Evolutionary conservation across 2,113 vertebrate species (phyloP).

Genomic region (Nibea albiflora): DNA sequence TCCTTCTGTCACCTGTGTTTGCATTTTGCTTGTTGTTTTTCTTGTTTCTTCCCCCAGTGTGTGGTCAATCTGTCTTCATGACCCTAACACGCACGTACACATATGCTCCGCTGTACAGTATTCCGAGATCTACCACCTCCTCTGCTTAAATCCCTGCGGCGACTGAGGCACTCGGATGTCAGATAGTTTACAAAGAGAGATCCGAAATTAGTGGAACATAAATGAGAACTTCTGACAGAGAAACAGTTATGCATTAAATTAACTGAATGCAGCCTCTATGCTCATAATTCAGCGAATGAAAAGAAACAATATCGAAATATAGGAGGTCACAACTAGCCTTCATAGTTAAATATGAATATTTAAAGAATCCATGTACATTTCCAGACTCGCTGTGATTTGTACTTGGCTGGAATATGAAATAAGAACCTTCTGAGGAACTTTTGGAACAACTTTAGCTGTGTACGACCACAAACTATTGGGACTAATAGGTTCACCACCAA

Average conservation of each 20-base stretch:
- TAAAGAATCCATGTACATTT: not conserved
- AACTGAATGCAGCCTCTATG: slow-evolving; percentile 9
- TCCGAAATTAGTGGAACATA: slow-evolving; percentile 18
- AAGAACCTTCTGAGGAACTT: not conserved
- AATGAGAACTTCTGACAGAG: slow-evolving; percentile 27
- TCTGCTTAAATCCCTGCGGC: slow-evolving; percentile 32
- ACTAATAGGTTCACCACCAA: not conserved
- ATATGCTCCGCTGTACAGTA: slow-evolving; percentile 42
- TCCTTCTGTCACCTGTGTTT: slow-evolving; percentile 75
- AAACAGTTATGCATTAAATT: slow-evolving; percentile 23
- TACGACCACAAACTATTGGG: not conserved
- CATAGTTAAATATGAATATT: not conserved
- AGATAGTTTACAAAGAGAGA: slow-evolving; percentile 44
- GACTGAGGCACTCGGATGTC: slow-evolving; percentile 25
- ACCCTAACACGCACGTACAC: slow-evolving; percentile 37
- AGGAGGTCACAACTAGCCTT: not conserved
- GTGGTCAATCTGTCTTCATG: slow-evolving; percentile 75
- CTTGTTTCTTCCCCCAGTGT: slow-evolving; percentile 62
- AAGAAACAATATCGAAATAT: not conserved
- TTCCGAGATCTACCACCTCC: slow-evolving; percentile 25
- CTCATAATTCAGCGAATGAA: slow-evolving; percentile 19
- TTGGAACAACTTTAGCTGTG: not conserved
- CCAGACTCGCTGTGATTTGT: not conserved
- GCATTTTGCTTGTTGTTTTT: slow-evolving; percentile 65
- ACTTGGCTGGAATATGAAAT: not conserved